Conservation (phyloP, 2,888 invertebrate species). For the Linnaemya vulpina region DNA sequence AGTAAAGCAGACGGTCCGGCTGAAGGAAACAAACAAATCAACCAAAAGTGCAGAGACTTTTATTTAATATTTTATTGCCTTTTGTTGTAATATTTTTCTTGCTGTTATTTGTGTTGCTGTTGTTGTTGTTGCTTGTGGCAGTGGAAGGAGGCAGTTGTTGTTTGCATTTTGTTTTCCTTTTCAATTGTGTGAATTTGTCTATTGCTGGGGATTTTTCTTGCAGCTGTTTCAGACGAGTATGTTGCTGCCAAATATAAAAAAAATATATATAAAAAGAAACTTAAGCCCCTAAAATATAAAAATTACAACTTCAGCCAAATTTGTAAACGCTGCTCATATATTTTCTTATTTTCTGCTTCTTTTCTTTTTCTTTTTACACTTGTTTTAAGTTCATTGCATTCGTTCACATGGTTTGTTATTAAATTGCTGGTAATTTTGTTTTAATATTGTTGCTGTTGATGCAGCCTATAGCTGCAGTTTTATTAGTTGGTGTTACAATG, state of each 20-base stretch:
- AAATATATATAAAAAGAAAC: constrained; percentile 13
- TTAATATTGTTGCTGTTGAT: constrained; percentile 35
- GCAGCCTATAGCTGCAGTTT: constrained; percentile 31
- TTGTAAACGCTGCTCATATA: neutral
- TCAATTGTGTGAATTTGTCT: constrained; percentile 53
- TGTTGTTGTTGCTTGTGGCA: neutral
- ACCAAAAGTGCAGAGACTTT: constrained; percentile 57
- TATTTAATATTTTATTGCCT: neutral
- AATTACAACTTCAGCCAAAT: constrained; percentile 4
- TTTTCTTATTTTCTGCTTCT: neutral
- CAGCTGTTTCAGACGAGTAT: constrained; percentile 47
- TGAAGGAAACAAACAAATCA: constrained; percentile 29
- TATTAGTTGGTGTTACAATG: constrained; percentile 41
- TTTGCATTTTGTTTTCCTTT: constrained; percentile 37
- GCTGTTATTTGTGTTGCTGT: neutral
- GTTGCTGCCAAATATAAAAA: constrained; percentile 7
- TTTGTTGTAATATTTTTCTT: constrained; percentile 3
- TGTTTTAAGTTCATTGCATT: constrained; percentile 67
- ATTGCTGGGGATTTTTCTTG: constrained; percentile 42
- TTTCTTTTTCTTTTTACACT: constrained; percentile 28
- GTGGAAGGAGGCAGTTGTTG: constrained; percentile 16
- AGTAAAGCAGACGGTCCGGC: no score
- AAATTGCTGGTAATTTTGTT: constrained; percentile 63
- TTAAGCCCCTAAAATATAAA: constrained; percentile 16
- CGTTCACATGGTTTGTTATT: constrained; percentile 50